phyloP scores from a whole-genome alignment of 2,113 vertebrate species.

The Phaethon lepturus region DNA sequence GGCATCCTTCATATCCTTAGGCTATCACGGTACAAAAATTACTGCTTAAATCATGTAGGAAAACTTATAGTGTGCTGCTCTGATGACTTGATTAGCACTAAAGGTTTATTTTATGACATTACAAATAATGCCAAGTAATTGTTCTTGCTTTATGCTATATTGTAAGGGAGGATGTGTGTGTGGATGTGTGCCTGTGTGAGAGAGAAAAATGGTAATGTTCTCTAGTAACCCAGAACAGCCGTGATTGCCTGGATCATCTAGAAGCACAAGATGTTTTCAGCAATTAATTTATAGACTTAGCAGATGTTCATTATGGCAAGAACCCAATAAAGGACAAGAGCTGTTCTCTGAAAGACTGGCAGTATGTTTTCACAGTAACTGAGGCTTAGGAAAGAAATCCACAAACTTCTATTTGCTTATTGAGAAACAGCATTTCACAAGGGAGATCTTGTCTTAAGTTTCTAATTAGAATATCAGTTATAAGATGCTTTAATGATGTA shows the following conservation, averaged over 20 bases:
- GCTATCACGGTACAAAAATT: background rate
- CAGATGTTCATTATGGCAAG: constrained; percentile 13
- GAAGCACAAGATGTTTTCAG: constrained; percentile 33
- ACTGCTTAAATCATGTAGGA: background rate
- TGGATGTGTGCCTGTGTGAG: background rate
- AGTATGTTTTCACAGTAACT: background rate
- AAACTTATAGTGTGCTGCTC: background rate
- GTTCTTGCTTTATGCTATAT: background rate
- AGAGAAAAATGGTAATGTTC: constrained; percentile 7
- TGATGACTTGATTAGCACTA: background rate
- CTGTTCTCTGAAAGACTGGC: background rate
- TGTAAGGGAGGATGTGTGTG: background rate
- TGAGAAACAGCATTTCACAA: background rate
- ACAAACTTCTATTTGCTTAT: background rate
- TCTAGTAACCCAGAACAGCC: constrained; percentile 20
- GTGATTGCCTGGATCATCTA: constrained; percentile 9
- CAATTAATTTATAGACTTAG: constrained; percentile 42
- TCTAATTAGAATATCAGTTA: background rate
- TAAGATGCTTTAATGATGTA: background rate
- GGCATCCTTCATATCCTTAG: background rate
- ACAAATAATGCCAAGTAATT: background rate
- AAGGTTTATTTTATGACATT: background rate
- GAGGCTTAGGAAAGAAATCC: background rate
- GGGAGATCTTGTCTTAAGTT: background rate
- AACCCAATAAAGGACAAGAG: background rate